Evolutionary conservation across 2,113 vertebrate genomes (phyloP).

Genomic region (Riparia riparia): DNA sequence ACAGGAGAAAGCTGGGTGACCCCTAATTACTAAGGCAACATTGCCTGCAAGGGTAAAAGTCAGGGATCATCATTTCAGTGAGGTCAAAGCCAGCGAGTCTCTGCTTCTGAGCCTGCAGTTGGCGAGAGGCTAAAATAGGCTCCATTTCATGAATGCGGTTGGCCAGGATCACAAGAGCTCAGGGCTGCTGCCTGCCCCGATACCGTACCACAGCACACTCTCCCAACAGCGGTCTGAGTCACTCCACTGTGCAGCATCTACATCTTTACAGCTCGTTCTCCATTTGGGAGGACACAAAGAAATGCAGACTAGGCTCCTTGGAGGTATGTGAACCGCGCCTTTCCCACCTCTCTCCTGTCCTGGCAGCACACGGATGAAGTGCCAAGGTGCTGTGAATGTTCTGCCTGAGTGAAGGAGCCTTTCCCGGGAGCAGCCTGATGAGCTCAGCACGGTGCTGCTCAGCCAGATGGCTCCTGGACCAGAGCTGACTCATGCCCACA

Average conservation of each 20-base stretch:
- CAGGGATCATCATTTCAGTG: neutral
- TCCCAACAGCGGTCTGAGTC: neutral
- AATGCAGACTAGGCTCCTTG: neutral
- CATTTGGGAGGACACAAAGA: neutral
- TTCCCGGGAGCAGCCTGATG: neutral
- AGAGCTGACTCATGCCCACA: slow-evolving; percentile 54
- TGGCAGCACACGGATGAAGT: neutral
- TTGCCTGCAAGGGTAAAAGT: neutral
- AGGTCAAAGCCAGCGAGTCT: neutral
- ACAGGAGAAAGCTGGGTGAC: neutral
- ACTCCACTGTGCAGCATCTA: neutral
- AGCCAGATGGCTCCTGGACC: slow-evolving; percentile 37
- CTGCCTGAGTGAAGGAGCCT: neutral
- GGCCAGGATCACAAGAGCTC: neutral
- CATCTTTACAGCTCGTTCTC: neutral
- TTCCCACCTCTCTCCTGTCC: neutral
- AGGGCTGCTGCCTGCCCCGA: neutral
- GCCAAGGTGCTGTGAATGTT: slow-evolving; percentile 16
- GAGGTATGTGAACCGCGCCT: neutral
- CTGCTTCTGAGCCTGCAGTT: neutral
- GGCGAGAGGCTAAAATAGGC: neutral
- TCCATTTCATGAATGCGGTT: neutral
- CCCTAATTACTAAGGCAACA: neutral
- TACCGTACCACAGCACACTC: neutral
- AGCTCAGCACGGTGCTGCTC: neutral